Conservation (phyloP, 2,888 invertebrate genomes). For the Papilio protenor region DNA sequence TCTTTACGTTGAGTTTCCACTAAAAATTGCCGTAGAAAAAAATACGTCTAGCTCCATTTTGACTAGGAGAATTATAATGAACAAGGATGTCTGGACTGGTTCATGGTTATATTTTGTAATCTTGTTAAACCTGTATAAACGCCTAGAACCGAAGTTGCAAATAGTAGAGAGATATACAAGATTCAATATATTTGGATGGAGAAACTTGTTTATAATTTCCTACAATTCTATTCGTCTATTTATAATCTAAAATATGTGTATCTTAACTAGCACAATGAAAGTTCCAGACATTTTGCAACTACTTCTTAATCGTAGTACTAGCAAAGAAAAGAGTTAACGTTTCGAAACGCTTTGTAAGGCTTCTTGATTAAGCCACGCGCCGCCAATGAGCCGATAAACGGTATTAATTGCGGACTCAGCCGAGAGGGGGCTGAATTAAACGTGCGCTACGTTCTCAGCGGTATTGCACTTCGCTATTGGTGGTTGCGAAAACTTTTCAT, state of each 20-base stretch:
- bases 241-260: not conserved
- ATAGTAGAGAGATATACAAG: too few relatives aligned
- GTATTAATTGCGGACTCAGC: conserved; percentile 45
- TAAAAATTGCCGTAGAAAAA: conserved; percentile 8
- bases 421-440: conserved; percentile 52
- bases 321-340: conserved; percentile 23
- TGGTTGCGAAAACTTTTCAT: conserved; percentile 7
- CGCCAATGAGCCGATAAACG: conserved; percentile 55
- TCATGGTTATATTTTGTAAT: conserved; percentile 43
- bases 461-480: not conserved
- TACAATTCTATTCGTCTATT: too few relatives aligned
- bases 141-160: not conserved
- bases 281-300: conserved; percentile 5
- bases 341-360: conserved; percentile 32
- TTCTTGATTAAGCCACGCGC: conserved; percentile 41
- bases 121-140: conserved; percentile 34
- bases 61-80: not conserved
- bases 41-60: not conserved
- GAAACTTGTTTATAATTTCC: too few relatives aligned
- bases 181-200: too few relatives aligned
- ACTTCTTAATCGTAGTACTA: conserved; percentile 5
- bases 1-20: conserved; percentile 45
- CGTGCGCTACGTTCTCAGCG: conserved; percentile 44
- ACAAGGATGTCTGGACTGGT: not conserved
- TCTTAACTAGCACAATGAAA: not conserved